Base-by-base conservation (phyloP, 2,113 vertebrate genomes). In the Paraplagusia blochii region DNA sequence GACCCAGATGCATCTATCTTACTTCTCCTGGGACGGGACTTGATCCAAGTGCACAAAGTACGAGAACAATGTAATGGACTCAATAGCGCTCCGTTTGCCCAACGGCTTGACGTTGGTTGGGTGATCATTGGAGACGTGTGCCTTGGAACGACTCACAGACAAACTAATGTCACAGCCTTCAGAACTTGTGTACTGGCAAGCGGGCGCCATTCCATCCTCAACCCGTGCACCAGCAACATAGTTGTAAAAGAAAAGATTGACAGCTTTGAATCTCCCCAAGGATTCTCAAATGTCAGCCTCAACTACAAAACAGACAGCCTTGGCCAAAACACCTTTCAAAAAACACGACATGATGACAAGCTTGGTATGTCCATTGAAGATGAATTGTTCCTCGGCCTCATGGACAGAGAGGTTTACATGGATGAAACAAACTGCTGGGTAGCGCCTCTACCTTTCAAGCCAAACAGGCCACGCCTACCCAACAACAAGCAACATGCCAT, bases 341-440 rank as follows among this genome's bases (percentile, higher is more conserved):
- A 6, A 42, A 62, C 22, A 18, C 16, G 29, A 35, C 9, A 62
- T n/a, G 29, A 62, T 1, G 15, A 53, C 9, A 29, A 50, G 13
- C n/a, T 15, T 15, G 43, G 14, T 8, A 16, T 44, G 43, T 44
- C 43, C n/a, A 14, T 42, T 3, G 40, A 42, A 44, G n/a, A 44
- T 8, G 5, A 14, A 42, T 11, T 14, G 5, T 42, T 54, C 5
- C 12, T 54, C 8, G 8, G 22, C 9, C 14, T 43, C 5, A 54
- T 54, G 53, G 53, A 43, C 39, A 42, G 9, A 7, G 17, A 40
- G 8, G 52, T 54, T 5, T n/a, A 15, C 19, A 45, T 34, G 5
- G 58, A 80, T 10, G 6, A 53, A 1, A n/a, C n/a, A 0, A 72
- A 74, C 50, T 63, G 49, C 57, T 76, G 47, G 65, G 55, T 76